Percentiles rank a stretch among this genome's conserved stretches.
Evolutionary conservation across 2,888 invertebrate species (phyloP).

Genomic region (Gibbula magus): DNA sequence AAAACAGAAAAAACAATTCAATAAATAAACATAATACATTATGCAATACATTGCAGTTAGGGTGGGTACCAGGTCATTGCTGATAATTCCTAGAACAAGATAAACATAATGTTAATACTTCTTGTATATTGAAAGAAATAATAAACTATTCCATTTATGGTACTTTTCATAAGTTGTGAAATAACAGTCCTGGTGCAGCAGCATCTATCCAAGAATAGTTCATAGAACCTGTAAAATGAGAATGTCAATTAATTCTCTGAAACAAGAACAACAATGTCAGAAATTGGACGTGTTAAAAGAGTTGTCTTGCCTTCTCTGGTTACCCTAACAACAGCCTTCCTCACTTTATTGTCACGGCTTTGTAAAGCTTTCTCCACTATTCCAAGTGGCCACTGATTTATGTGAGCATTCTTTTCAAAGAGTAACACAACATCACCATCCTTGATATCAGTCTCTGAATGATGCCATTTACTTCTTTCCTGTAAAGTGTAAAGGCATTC

Average conservation of each 20-base stretch:
- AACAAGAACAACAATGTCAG: constrained; percentile 26
- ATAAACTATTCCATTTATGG: too few relatives aligned
- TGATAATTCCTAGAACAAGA: too few relatives aligned
- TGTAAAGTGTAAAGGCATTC: constrained; percentile 35
- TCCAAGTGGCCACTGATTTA: constrained; percentile 36
- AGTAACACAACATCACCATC: constrained; percentile 34
- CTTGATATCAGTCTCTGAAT: constrained; percentile 9
- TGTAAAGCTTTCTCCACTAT: constrained; percentile 22
- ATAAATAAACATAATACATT: too few relatives aligned
- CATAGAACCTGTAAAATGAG: too few relatives aligned
- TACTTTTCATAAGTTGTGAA: too few relatives aligned
- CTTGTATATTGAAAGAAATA: too few relatives aligned
- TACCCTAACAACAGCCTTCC: constrained; percentile 28
- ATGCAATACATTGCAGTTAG: too few relatives aligned
- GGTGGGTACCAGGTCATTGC: too few relatives aligned
- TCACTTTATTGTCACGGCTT: constrained; percentile 31
- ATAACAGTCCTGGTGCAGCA: too few relatives aligned
- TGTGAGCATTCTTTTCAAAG: constrained; percentile 21
- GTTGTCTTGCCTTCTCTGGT: constrained; percentile 1
- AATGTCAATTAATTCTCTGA: not conserved
- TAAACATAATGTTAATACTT: too few relatives aligned
- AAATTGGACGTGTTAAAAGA: constrained; percentile 27
- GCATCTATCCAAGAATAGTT: too few relatives aligned
- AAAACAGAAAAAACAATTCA: too few relatives aligned
- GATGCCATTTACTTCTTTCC: constrained; percentile 35